A percentile compares a stretch with the other conserved stretches of the same genome.
These are phyloP conservation scores for Erebia ligea DNA, from an alignment of 2,888 invertebrate species.

Conservation along the genomic window DNA sequence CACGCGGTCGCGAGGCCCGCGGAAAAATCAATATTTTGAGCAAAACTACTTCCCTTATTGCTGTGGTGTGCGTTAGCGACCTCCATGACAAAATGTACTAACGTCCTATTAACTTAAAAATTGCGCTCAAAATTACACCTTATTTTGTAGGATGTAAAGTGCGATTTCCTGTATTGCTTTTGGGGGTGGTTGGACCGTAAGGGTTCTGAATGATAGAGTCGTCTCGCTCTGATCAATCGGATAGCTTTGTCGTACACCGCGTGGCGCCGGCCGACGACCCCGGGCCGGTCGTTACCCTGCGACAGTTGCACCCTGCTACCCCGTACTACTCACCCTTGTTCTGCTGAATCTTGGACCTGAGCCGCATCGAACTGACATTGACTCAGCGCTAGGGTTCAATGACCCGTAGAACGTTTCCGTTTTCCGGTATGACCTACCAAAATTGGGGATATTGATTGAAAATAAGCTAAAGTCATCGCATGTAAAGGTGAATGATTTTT, in stretches of 20 bases:
- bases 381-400: constrained; percentile 69
- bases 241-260: constrained; percentile 72
- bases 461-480: constrained; percentile 17
- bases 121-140: constrained; percentile 62
- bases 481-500: constrained; percentile 19
- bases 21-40: constrained; percentile 84
- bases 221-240: constrained; percentile 81
- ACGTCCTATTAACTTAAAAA: constrained; percentile 50
- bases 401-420: constrained; percentile 69
- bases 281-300: constrained; percentile 78
- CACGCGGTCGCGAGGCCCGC: constrained; percentile 67
- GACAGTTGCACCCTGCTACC: constrained; percentile 80
- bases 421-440: constrained; percentile 64
- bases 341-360: constrained; percentile 75
- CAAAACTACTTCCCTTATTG: constrained; percentile 80
- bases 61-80: constrained; percentile 67
- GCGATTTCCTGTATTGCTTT: constrained; percentile 59
- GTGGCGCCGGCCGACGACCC: constrained; percentile 79
- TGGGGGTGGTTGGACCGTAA: constrained; percentile 71
- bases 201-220: constrained; percentile 66
- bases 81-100: constrained; percentile 47
- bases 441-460: constrained; percentile 27
- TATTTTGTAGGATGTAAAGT: constrained; percentile 65
- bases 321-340: constrained; percentile 74
- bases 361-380: constrained; percentile 74